Base-by-base conservation (phyloP, 2,113 vertebrate species). In the Pogonocichla stellata region DNA sequence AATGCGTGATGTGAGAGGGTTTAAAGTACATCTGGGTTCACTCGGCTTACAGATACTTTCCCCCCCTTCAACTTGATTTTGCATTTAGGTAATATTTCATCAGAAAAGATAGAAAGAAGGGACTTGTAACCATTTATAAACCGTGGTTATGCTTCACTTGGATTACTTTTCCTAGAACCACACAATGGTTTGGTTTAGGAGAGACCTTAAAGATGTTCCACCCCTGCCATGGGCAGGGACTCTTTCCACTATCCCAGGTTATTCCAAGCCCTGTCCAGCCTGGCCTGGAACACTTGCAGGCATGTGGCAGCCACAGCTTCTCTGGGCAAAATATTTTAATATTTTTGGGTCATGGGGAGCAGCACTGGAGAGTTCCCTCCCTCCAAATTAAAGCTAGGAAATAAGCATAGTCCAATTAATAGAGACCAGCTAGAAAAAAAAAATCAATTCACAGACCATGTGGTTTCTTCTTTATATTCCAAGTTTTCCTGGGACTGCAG, bases 241-340 rank as follows among this genome's bases (percentile, higher is more conserved):
- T 34, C 24, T 17, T 89, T 24, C 25, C 25, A 31, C 20, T 12
- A 25, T 0, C 17, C 12, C 70, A 47, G 17, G 25, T 0, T 34
- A 3, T n/a, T 82, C 62, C 54, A 61, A 75, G 11, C 29, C 20
- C 19, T 0, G 0, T 45, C 8, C 45, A 60, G 0, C 45, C 24
- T 54, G 29, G 20, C n/a, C 38, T 34, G 13, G 54, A 5, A 15
- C n/a, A 53, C 9, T 67, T 12, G n/a, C 70, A 74, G n/a, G 17
- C 5, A 47, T 67, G 54, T 17, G 25, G 29, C n/a, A 82, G 26
- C 48, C 62, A 69, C 70, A 82, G 34, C 34, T 83, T 13, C 62
- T 56, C 56, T 70, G 54, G 18, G 22, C 34, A 34, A 65, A 74
- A 48, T 24, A 60, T 67, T 84, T 65, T 9, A 31, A 15, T 4